Evolutionary conservation across 2,888 invertebrate genomes (phyloP).

Genomic region (Peribatodes rhomboidaria): DNA sequence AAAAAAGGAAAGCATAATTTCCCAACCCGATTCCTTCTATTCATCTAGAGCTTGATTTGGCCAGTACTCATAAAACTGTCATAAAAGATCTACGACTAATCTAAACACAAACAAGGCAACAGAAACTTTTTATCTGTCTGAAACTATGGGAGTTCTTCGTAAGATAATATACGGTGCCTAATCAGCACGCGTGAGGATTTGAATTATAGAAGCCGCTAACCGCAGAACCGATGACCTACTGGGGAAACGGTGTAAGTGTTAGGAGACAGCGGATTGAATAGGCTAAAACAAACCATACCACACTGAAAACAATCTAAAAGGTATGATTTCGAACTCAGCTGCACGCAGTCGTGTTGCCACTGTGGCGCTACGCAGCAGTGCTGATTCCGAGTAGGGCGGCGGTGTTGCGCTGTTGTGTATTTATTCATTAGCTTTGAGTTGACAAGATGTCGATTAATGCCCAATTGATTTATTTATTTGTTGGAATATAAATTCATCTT

Average conservation of each 20-base stretch:
- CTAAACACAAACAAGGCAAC: constrained; percentile 17
- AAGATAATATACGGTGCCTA: constrained; percentile 37
- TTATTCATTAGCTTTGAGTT: too few species aligned
- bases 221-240: constrained; percentile 63
- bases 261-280: constrained; percentile 17
- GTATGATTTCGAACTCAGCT: too few species aligned
- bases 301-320: too few species aligned
- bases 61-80: constrained; percentile 14
- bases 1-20: not conserved
- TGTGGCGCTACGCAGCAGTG: too few species aligned
- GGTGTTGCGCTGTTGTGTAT: too few species aligned
- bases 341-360: too few species aligned
- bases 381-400: too few species aligned
- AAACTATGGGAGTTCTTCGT: constrained; percentile 22
- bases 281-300: too few species aligned
- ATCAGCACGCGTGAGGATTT: constrained; percentile 44
- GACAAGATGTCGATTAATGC: too few species aligned
- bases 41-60: constrained; percentile 12
- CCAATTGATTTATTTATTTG: too few species aligned
- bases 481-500: too few species aligned
- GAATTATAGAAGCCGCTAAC: constrained; percentile 67
- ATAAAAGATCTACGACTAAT: constrained; percentile 21
- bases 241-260: constrained; percentile 15
- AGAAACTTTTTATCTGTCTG: constrained; percentile 29
- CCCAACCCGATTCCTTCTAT: constrained; percentile 1